phyloP scores from a whole-genome alignment of 2,888 invertebrate species.

The Achlya flavicornis region DNA sequence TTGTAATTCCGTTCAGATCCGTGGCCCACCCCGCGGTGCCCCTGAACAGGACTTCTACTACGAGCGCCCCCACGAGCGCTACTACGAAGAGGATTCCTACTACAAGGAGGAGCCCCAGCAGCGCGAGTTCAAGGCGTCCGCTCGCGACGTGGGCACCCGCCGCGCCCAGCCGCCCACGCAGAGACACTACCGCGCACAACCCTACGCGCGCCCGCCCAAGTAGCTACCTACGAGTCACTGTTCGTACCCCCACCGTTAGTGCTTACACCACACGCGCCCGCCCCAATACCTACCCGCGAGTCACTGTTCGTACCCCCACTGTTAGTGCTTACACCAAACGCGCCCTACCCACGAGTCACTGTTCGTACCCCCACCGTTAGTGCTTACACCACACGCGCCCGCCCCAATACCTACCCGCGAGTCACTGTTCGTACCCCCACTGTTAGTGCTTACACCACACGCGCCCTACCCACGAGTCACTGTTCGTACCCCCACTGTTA shows the following conservation, averaged over 20 bases:
- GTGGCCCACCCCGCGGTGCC: conserved; percentile 83
- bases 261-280: background rate
- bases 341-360: background rate
- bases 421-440: conserved; percentile 2
- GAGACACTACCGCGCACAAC: conserved; percentile 58
- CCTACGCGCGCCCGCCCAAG: conserved; percentile 74
- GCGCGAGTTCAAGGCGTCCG: conserved; percentile 65
- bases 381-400: conserved; percentile 57
- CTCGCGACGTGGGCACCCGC: conserved; percentile 72
- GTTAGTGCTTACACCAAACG: background rate
- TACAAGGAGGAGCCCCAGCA: conserved; percentile 59
- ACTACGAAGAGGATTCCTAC: conserved; percentile 70
- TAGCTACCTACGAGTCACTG: conserved; percentile 36
- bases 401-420: conserved; percentile 58
- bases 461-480: too few species aligned
- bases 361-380: too few species aligned
- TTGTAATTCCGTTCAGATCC: too few species aligned
- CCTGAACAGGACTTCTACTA: conserved; percentile 89
- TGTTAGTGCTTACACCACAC: background rate
- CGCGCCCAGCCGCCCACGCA: conserved; percentile 44
- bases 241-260: conserved; percentile 8
- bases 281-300: too few species aligned
- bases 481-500: too few species aligned
- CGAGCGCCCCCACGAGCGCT: conserved; percentile 68
- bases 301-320: background rate